phyloP scores from a whole-genome alignment of 2,113 vertebrate species.

The Manacus vitellinus region DNA sequence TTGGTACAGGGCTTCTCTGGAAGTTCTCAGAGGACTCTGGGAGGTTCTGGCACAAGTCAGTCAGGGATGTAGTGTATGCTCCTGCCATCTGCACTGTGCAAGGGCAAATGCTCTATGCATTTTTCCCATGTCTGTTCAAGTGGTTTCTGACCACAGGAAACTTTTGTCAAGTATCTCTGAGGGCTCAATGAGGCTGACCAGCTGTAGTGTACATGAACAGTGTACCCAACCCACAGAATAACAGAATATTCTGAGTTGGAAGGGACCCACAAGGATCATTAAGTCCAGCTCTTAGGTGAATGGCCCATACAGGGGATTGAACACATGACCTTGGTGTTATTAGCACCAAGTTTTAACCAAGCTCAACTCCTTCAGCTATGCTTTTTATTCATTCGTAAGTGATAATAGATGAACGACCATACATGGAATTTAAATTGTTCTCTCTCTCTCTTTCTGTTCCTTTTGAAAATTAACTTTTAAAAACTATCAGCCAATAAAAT shows the following conservation, averaged over 20 bases:
- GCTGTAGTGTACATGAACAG: background rate
- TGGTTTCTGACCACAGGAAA: background rate
- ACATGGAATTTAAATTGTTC: background rate
- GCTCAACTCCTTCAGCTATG: background rate
- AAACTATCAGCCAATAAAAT: constrained; percentile 2
- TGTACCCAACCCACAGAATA: background rate
- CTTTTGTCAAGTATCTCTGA: background rate
- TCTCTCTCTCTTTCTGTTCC: background rate
- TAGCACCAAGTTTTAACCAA: background rate
- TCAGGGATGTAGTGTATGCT: background rate
- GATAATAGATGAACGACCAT: background rate
- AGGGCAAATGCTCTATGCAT: background rate
- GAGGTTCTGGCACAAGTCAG: background rate
- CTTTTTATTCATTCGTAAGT: background rate
- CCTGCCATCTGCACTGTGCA: background rate
- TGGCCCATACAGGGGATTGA: background rate
- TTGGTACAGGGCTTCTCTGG: background rate
- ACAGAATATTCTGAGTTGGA: background rate
- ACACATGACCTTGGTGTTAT: background rate
- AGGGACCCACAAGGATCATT: background rate
- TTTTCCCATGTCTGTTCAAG: background rate
- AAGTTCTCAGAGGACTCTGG: background rate
- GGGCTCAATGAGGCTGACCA: background rate
- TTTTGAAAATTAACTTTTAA: background rate
- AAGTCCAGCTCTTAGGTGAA: background rate